Percentiles rank a stretch among this genome's conserved stretches.
Conservation (phyloP, 2,113 vertebrate genomes). For the Bubo blakistoni region DNA sequence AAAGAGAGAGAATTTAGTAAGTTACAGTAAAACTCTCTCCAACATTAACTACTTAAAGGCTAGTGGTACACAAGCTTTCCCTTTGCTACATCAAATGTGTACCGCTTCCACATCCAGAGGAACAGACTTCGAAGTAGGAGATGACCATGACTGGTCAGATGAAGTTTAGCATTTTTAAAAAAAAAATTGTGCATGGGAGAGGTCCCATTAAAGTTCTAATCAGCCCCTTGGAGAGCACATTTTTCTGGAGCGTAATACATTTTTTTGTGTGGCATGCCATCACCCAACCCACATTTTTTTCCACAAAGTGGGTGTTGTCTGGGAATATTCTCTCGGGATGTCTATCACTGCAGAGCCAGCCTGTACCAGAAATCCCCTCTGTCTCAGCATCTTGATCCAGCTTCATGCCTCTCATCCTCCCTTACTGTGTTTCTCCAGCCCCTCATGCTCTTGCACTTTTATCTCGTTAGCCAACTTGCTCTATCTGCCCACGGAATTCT, state of each 20-base stretch:
- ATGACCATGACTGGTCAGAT: background rate
- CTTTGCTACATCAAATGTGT: background rate
- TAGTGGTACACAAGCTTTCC: background rate
- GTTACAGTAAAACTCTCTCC: background rate
- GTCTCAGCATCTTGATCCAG: background rate
- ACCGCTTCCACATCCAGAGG: background rate
- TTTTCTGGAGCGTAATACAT: background rate
- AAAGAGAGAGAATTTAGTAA: background rate
- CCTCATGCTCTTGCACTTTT: background rate
- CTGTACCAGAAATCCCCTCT: background rate
- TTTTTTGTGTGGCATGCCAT: background rate
- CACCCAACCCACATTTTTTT: background rate
- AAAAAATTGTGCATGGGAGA: background rate
- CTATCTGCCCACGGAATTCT: slow-evolving; percentile 65
- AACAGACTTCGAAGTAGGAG: background rate
- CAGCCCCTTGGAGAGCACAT: background rate
- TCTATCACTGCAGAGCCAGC: background rate
- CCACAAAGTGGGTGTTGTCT: background rate
- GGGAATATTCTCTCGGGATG: background rate
- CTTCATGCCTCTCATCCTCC: background rate
- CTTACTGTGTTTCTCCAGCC: background rate
- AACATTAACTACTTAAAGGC: background rate
- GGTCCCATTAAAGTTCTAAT: background rate
- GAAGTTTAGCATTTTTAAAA: background rate
- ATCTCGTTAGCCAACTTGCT: slow-evolving; percentile 33